Evolutionary conservation across 2,797 vertebrate genomes (phyloP).

Genomic region (Tenualosa ilisha): DNA sequence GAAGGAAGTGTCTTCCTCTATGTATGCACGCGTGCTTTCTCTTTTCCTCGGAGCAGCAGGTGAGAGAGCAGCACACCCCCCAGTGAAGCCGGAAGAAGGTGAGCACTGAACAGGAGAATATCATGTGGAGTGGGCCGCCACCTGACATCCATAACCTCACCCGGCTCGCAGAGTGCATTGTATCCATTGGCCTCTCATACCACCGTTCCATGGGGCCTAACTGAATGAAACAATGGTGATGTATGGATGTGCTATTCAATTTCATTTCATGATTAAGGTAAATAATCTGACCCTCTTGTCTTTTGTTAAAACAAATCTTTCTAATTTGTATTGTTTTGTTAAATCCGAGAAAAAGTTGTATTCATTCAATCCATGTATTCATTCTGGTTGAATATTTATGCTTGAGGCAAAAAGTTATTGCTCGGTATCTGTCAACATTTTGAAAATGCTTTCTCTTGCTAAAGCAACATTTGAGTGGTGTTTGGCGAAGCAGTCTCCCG

Average conservation of each 20-base stretch:
- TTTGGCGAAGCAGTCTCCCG: not conserved
- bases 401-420: not conserved
- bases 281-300: not conserved
- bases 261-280: not conserved
- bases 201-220: not conserved
- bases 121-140: not conserved
- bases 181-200: not conserved
- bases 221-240: not conserved
- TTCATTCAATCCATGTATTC: no score
- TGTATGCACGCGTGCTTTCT: constrained; percentile 36
- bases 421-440: not conserved
- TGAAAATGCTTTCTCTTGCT: not conserved
- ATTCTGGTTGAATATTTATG: no score
- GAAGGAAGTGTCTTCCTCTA: constrained; percentile 61
- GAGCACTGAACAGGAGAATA: not conserved
- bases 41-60: constrained; percentile 24
- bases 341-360: no score
- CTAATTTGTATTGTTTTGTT: no score
- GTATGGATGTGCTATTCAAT: not conserved
- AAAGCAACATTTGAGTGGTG: not conserved
- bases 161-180: not conserved
- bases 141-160: not conserved
- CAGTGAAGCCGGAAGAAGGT: not conserved
- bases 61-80: not conserved
- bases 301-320: no score